Evolutionary conservation across 1,140 invertebrate species (phyloP).

Genomic region (Proales similis): DNA sequence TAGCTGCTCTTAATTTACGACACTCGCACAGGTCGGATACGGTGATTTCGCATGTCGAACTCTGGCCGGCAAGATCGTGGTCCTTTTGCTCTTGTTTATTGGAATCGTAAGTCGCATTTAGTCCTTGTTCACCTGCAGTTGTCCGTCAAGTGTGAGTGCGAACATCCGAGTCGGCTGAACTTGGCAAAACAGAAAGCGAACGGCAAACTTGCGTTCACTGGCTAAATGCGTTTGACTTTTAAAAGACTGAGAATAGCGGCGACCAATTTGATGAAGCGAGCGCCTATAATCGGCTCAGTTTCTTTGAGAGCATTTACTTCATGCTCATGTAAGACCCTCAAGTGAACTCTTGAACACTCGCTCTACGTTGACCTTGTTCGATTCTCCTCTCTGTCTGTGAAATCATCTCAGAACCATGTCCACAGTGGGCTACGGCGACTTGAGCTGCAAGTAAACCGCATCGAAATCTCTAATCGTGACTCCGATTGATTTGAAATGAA

Average conservation of each 20-base stretch:
- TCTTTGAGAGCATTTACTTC: constrained; percentile 14
- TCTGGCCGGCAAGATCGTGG: constrained; percentile 15
- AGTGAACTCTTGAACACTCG: background rate
- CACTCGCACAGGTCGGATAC: constrained; percentile 13
- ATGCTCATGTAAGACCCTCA: background rate
- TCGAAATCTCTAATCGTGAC: background rate
- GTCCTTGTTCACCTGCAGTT: background rate
- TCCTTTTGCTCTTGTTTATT: constrained; percentile 27
- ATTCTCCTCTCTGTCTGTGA: background rate
- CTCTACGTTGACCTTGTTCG: background rate
- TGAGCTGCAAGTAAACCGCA: constrained; percentile 42
- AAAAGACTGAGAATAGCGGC: constrained; percentile 27
- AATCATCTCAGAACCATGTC: constrained; percentile 32
- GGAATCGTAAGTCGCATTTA: constrained; percentile 32
- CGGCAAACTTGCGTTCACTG: background rate
- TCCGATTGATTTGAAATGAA: background rate
- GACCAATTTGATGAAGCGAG: background rate
- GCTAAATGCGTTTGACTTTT: constrained; percentile 5
- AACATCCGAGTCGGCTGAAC: too few species aligned
- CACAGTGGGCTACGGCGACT: constrained; percentile 49
- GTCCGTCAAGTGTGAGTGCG: background rate
- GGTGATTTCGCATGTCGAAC: constrained; percentile 34
- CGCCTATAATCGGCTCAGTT: constrained; percentile 4
- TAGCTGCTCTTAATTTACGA: background rate
- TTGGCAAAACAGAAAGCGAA: too few species aligned